Evolutionary conservation across 2,113 vertebrate genomes (phyloP).

Genomic region (Ictidomys tridecemlineatus): DNA sequence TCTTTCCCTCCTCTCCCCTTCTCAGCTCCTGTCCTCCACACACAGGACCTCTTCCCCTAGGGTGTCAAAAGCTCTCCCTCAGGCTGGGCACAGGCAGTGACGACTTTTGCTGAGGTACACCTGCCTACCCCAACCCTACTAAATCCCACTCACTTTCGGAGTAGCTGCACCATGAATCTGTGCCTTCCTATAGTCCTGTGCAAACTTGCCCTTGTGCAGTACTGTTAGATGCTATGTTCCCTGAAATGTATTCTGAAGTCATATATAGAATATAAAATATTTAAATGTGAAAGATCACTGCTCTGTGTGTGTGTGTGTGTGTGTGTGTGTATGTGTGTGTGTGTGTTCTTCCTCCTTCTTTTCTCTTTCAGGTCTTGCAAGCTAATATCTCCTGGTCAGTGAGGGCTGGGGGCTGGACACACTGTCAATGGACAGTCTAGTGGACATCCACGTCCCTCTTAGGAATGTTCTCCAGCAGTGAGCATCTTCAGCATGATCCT

Average conservation of each 20-base stretch:
- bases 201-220: not conserved
- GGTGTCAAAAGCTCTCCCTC: not conserved
- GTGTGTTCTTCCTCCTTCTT: not conserved
- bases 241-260: conserved; percentile 49
- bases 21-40: not conserved
- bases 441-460: not conserved
- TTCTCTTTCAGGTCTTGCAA: not conserved
- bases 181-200: not conserved
- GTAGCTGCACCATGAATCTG: not conserved
- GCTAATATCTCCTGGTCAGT: not conserved
- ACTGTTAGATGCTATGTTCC: not conserved
- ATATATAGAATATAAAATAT: conserved; percentile 29
- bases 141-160: not conserved
- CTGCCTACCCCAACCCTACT: not conserved
- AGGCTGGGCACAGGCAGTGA: not conserved
- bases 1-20: too few relatives aligned
- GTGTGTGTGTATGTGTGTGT: not conserved
- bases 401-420: not conserved
- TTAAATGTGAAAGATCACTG: conserved; percentile 9
- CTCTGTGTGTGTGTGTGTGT: not conserved
- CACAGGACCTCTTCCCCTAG: not conserved
- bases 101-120: conserved; percentile 5
- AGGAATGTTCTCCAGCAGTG: not conserved
- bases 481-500: not conserved
- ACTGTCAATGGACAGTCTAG: not conserved